Conservation (phyloP, 2,113 vertebrate species). For the Malurus elegans region DNA sequence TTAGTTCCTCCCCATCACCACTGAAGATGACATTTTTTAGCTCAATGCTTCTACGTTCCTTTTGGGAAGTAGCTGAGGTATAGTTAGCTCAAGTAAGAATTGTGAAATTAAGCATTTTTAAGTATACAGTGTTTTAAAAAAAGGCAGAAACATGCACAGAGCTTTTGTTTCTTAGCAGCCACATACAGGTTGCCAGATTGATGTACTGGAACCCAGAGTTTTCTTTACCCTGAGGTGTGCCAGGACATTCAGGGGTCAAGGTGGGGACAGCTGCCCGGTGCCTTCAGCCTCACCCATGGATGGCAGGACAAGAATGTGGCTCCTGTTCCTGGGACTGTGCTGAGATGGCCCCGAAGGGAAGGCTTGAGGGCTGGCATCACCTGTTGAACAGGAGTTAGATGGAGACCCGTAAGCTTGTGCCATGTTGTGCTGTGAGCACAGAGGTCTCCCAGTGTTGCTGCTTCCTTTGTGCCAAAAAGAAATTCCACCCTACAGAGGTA, state of each 20-base stretch:
- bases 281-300: neutral
- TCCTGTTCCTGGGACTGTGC: neutral
- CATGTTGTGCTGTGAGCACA: neutral
- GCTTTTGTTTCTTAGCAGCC: neutral
- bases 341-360: neutral
- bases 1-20: neutral
- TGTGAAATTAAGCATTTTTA: neutral
- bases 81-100: neutral
- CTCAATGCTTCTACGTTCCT: neutral
- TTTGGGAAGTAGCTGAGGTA: neutral
- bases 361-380: neutral
- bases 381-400: neutral
- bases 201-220: neutral
- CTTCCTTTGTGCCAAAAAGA: neutral
- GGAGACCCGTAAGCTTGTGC: neutral
- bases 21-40: neutral
- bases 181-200: neutral
- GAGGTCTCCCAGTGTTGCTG: neutral
- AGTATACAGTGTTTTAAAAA: neutral
- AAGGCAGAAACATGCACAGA: neutral
- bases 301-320: neutral
- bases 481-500: neutral
- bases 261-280: accelerated
- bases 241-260: neutral
- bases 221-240: neutral